Base-by-base conservation (phyloP, 2,888 invertebrate genomes). In the Orchesellides sinensis region DNA sequence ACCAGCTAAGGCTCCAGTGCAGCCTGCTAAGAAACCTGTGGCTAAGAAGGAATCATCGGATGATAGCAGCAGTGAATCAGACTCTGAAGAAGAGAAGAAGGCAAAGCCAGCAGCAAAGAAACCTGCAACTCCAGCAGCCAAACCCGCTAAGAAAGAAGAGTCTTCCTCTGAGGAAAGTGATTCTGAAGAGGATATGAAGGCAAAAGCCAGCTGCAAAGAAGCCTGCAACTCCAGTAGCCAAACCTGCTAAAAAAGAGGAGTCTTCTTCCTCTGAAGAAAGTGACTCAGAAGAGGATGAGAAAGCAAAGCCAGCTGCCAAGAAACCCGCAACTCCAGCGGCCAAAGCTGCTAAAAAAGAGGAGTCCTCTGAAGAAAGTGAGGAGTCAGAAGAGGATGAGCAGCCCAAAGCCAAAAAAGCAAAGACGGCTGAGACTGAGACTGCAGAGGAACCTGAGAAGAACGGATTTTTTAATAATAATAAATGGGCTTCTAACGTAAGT, bases 341-440 rank as follows among this genome's bases (percentile, higher is more conserved):
- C 1, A 73, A 21, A 40, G n/a, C n/a, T n/a, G 54, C 29, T 0
- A 81, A 54, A 32, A 83, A 79, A 68, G 65, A 79, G 25, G 73
- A 83, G 23, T n/a, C n/a, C n/a, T n/a, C 65, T 3, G 12, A 21
- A n/a, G 73, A 78, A 66, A 84, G 85, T 65, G 80, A 83, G n/a
- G n/a, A n/a, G n/a, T n/a, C n/a, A n/a, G n/a, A n/a, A n/a, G n/a
- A n/a, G 47, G 82, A 86, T 35, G 86, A 86, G 21, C 59, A 79
- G n/a, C n/a, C n/a, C n/a, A n/a, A n/a, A n/a, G 80, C 81, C 84
- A 25, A 86, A 89, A 21, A 85, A n/a, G n/a, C 87, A 5, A 88
- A 89, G 63, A 86, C 89, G 10, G 65, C 82, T 8, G 66, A 80
- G 88, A 73, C 84, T 10, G 84, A 87, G 86, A 89, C 83, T 85